These are phyloP conservation scores for Drosophila ohnishii DNA, from an alignment of 1,140 invertebrate genomes.

Conservation along the genomic window DNA sequence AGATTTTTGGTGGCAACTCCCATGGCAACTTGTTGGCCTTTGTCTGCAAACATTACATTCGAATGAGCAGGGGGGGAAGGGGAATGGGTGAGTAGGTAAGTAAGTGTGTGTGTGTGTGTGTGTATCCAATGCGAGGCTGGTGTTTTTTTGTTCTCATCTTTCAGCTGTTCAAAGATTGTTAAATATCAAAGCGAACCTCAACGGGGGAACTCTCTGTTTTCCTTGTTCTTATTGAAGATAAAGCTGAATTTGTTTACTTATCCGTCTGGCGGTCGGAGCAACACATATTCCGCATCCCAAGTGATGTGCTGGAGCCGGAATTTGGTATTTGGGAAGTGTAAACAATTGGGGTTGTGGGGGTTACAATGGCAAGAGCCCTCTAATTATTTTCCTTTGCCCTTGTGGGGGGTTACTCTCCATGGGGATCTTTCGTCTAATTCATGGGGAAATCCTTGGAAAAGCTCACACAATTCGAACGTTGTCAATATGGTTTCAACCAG, in stretches of 20 bases:
- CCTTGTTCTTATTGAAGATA: conserved; percentile 47
- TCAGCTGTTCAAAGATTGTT: conserved; percentile 57
- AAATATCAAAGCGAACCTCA: conserved; percentile 51
- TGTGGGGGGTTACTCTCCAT: neutral
- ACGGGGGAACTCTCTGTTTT: conserved; percentile 39
- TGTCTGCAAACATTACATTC: conserved; percentile 43
- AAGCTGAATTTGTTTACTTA: conserved; percentile 48
- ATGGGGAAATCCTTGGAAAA: neutral
- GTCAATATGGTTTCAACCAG: neutral
- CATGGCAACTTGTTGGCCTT: conserved; percentile 63
- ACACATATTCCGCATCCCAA: conserved; percentile 1
- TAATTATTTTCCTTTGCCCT: conserved; percentile 17
- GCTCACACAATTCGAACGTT: neutral
- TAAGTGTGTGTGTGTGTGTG: conserved; percentile 8
- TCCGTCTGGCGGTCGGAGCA: conserved; percentile 33
- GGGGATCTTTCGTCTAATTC: neutral
- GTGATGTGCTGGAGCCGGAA: neutral
- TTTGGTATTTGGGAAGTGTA: conserved; percentile 14
- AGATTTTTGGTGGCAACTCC: conserved; percentile 48
- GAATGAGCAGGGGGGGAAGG: neutral
- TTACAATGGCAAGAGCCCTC: conserved; percentile 13
- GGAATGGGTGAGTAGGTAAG: conserved; percentile 15
- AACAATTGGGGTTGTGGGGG: conserved; percentile 17
- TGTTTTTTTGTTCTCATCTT: conserved; percentile 47
- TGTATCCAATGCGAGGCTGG: conserved; percentile 28